Base-by-base conservation (phyloP, 1,140 invertebrate genomes). In the Wasmannia auropunctata region DNA sequence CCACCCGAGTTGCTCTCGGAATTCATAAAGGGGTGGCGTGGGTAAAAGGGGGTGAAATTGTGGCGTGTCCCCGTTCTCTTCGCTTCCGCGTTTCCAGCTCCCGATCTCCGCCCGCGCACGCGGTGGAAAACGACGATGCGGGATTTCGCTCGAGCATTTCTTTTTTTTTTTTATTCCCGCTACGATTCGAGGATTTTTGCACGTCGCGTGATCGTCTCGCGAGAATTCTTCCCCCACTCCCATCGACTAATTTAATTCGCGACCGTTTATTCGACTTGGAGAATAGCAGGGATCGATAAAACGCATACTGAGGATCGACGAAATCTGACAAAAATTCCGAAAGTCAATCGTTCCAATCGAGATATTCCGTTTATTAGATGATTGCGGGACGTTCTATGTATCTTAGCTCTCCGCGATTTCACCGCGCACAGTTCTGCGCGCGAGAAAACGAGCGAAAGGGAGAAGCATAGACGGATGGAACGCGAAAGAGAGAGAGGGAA, bases 1-100 rank as follows among this genome's bases (percentile, higher is more conserved):
- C 85, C 83, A 85, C 14, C 85, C 86, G 86, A 75, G 74, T 74
- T 56, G 84, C 75, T 88, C 84, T 70, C 79, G 83, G 87, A 90
- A 91, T 91, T 91, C 86, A 91, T 91, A 91, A 91, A 91, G 79
- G 86, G 83, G 69, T 40, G 16, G 63, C 43, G 6, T 31, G 28
- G 69, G 56, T 74, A 83, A 83, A 90, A 87, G 87, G 87, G 67
- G 84, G 65, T 86, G 86, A 89, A 90, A 90, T 86, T 88, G 87
- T 85, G 54, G n/a, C 85, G 69, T 40, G 22, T 54, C 31, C 69
- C 54, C 65, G 8, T 43, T 49, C 56, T 60, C 51, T 19, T 65
- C 43, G 34, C 51, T 79, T 67, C 10, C 43, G 67, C 37, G 37
- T 46, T 60, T 34, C 14, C 34, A 46, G 40, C 16, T 37, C 22